Evolutionary conservation across 23 tunicate species (phyloP).

Genomic region (Trididemnum clinides): DNA sequence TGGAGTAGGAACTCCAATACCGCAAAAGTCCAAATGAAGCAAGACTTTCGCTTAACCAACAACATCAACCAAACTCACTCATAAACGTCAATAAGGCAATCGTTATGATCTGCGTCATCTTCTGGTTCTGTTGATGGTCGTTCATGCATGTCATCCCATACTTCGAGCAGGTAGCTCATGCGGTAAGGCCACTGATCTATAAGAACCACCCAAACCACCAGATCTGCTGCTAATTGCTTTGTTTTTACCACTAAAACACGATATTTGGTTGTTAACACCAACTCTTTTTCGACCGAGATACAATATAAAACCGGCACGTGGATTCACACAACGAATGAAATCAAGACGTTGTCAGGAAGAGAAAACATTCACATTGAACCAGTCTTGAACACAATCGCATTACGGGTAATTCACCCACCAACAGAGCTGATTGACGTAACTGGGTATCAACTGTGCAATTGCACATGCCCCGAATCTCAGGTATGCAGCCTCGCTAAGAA

Average conservation of each 20-base stretch:
- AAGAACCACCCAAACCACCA: conserved; percentile 85
- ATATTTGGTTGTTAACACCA: background rate
- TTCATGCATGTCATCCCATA: conserved; percentile 79
- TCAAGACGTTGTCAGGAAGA: no score
- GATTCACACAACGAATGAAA: no score
- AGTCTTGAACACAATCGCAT: no score
- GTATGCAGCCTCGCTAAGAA: no score
- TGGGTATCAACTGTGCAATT: no score
- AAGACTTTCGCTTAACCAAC: no score
- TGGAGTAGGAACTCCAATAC: no score
- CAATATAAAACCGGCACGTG: background rate
- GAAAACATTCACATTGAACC: no score
- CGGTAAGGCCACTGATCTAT: conserved; percentile 97
- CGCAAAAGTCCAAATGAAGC: no score
- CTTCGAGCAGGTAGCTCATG: conserved; percentile 82
- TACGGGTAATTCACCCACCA: no score
- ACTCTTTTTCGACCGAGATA: background rate
- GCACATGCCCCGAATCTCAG: no score
- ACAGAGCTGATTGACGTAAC: no score
- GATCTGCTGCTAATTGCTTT: conserved; percentile 40
- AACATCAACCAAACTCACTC: conserved; percentile 45
- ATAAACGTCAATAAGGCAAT: conserved; percentile 62
- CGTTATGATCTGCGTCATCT: background rate
- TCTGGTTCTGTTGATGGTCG: conserved; percentile 33
- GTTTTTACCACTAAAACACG: background rate